phyloP scores from a whole-genome alignment of 1,140 invertebrate species.

The Antheraea mylitta region DNA sequence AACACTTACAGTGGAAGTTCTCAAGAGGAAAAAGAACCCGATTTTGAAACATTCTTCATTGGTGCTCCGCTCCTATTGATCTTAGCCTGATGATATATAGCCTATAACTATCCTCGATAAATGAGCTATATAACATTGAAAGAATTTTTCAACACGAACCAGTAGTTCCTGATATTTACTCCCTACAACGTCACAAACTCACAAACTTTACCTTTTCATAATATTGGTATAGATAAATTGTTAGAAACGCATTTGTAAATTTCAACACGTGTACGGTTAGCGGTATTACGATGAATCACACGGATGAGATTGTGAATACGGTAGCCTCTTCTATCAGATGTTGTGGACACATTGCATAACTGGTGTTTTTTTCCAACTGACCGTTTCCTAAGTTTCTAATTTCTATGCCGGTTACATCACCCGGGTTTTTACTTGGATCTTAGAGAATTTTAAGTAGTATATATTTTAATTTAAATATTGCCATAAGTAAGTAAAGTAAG shows the following conservation, averaged over 20 bases:
- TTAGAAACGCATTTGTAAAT: slow-evolving; percentile 16
- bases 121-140: too few relatives aligned
- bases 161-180: too few relatives aligned
- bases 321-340: slow-evolving; percentile 56
- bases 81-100: too few relatives aligned
- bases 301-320: slow-evolving; percentile 27
- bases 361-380: slow-evolving; percentile 38
- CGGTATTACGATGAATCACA: slow-evolving; percentile 28
- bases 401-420: slow-evolving; percentile 9
- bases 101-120: too few relatives aligned
- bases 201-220: too few relatives aligned
- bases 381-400: slow-evolving; percentile 17
- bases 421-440: background rate
- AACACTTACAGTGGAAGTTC: too few relatives aligned
- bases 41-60: too few relatives aligned
- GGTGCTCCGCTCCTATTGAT: too few relatives aligned
- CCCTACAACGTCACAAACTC: too few relatives aligned
- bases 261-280: slow-evolving; percentile 22
- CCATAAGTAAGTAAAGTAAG: background rate
- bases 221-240: background rate
- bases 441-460: background rate
- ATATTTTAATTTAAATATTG: background rate
- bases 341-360: slow-evolving; percentile 49
- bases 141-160: too few relatives aligned
- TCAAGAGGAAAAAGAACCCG: too few relatives aligned